These are phyloP conservation scores for Callopanchax toddi DNA, from an alignment of 2,113 vertebrate species.

Conservation along the genomic window DNA sequence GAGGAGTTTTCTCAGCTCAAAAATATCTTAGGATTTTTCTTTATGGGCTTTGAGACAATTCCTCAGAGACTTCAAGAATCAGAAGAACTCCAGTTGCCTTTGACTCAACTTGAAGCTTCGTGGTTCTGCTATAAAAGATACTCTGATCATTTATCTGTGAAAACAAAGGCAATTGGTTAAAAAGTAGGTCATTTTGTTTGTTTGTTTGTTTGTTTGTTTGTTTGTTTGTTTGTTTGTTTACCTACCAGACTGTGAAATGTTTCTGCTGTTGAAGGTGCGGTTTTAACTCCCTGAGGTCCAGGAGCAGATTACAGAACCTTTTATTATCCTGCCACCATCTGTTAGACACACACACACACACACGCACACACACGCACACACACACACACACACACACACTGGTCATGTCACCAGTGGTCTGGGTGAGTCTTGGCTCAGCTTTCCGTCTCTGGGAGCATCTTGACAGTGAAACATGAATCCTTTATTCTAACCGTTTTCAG, in stretches of 20 bases:
- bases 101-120: too few relatives aligned
- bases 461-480: conserved; percentile 46
- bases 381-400: background rate
- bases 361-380: conserved; percentile 12
- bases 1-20: too few relatives aligned
- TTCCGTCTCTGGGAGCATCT: conserved; percentile 17
- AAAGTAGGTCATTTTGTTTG: too few relatives aligned
- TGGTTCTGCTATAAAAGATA: too few relatives aligned
- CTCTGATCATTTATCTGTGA: too few relatives aligned
- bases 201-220: too few relatives aligned
- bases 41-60: too few relatives aligned
- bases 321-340: conserved; percentile 54
- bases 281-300: conserved; percentile 28
- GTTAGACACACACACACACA: conserved; percentile 28
- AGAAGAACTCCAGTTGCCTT: too few relatives aligned
- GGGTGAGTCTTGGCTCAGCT: conserved; percentile 26
- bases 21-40: too few relatives aligned
- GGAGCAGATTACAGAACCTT: conserved; percentile 35
- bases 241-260: background rate
- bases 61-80: too few relatives aligned
- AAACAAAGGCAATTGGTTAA: too few relatives aligned
- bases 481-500: conserved; percentile 26
- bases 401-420: conserved; percentile 37
- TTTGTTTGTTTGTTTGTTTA: too few relatives aligned
- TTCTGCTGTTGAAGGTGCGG: conserved; percentile 10